phyloP scores from a whole-genome alignment of 2,888 invertebrate species.

The Danaus chrysippus region DNA sequence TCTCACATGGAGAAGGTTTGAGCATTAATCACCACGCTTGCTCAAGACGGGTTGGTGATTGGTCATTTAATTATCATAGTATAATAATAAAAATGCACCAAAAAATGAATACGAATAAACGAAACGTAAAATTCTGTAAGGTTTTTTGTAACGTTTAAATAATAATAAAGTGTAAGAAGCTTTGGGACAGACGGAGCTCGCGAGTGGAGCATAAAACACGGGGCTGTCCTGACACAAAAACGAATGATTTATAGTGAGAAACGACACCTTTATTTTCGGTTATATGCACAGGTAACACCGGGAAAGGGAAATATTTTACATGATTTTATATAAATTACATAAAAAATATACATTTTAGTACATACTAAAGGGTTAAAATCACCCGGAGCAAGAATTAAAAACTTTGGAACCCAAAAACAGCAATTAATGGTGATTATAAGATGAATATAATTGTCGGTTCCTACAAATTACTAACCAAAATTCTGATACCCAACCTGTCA shows the following conservation, averaged over 20 bases:
- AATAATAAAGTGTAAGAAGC: slow-evolving; percentile 35
- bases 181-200: slow-evolving; percentile 44
- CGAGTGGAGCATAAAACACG: slow-evolving; percentile 61
- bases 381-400: slow-evolving; percentile 22
- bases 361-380: slow-evolving; percentile 16
- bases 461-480: slow-evolving; percentile 50
- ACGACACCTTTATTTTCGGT: slow-evolving; percentile 59
- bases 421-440: slow-evolving; percentile 65
- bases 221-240: slow-evolving; percentile 55
- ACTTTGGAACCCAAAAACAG: slow-evolving; percentile 41
- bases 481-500: slow-evolving; percentile 60
- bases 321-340: neutral
- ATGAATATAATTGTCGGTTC: slow-evolving; percentile 64
- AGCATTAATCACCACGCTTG: too few species aligned
- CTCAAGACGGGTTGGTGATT: too few species aligned
- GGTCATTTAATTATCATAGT: neutral
- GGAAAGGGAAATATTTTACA: too few species aligned
- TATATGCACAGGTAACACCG: slow-evolving; percentile 40
- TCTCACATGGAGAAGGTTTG: too few species aligned
- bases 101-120: neutral
- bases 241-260: slow-evolving; percentile 72
- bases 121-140: neutral
- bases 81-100: slow-evolving; percentile 4
- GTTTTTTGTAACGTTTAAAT: slow-evolving; percentile 24
- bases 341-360: neutral